Evolutionary conservation across 2,888 invertebrate genomes (phyloP).

Genomic region (Pasiphila rectangulata): DNA sequence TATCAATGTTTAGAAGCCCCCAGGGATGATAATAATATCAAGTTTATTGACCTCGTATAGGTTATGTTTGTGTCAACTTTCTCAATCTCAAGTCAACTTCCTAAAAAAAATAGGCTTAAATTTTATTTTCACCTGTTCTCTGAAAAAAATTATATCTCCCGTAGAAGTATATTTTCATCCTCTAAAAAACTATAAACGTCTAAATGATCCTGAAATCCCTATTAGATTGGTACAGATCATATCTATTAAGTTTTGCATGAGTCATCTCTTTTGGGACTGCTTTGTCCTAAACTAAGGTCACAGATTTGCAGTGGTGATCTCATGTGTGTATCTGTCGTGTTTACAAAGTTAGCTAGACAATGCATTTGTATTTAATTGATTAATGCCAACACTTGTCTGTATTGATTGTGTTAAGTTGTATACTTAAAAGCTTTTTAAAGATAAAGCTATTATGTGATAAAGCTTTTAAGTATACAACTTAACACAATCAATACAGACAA

Average conservation of each 20-base stretch:
- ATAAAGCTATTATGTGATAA: no score
- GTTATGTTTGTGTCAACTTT: slow-evolving; percentile 30
- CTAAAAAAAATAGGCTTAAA: no score
- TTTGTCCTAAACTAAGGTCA: slow-evolving; percentile 18
- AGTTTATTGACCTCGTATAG: slow-evolving; percentile 19
- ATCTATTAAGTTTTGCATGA: slow-evolving; percentile 30
- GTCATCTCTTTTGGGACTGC: slow-evolving; percentile 48
- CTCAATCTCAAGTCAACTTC: background rate
- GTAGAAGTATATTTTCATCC: background rate
- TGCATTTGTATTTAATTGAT: slow-evolving; percentile 1
- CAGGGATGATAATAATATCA: background rate
- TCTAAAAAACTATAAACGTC: no score
- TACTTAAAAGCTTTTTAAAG: no score
- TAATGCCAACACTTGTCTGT: background rate
- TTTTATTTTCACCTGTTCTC: background rate
- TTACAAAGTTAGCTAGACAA: background rate
- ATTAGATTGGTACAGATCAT: background rate
- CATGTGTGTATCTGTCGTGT: slow-evolving; percentile 35
- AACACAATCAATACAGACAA: background rate
- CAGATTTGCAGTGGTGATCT: slow-evolving; percentile 47
- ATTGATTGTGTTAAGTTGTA: no score
- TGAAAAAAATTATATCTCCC: background rate
- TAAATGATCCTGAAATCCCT: no score
- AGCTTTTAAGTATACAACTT: no score
- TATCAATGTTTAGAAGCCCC: background rate